These are phyloP conservation scores for Melieria picta DNA, from an alignment of 2,888 invertebrate species.

Conservation along the genomic window DNA sequence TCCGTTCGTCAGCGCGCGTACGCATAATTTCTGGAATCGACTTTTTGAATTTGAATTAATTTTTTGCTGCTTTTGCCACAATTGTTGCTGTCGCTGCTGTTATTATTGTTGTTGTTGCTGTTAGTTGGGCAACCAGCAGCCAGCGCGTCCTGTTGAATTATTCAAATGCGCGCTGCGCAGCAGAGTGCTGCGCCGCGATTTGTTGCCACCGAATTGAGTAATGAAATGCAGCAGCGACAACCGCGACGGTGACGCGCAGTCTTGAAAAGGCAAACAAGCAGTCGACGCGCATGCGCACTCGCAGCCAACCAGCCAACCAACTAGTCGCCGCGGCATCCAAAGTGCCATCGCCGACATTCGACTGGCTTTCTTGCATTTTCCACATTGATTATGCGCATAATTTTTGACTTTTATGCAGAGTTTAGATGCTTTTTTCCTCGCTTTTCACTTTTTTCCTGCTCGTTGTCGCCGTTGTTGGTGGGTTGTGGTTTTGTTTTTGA, in stretches of 20 bases:
- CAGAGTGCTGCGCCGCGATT: conserved; percentile 5
- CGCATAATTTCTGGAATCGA: conserved; percentile 25
- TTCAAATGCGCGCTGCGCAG: conserved; percentile 48
- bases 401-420: conserved; percentile 47
- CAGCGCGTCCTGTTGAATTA: conserved; percentile 51
- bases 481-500: conserved; percentile 32
- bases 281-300: neutral
- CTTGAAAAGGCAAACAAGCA: conserved; percentile 16
- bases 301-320: neutral
- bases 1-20: neutral
- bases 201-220: conserved; percentile 29
- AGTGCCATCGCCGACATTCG: conserved; percentile 3
- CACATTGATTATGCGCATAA: conserved; percentile 63
- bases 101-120: no score
- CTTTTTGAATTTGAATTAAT: conserved; percentile 11
- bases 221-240: conserved; percentile 19
- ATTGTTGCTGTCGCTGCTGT: neutral
- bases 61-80: conserved; percentile 2
- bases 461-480: conserved; percentile 34
- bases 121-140: no score
- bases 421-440: conserved; percentile 32
- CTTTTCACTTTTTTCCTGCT: conserved; percentile 13
- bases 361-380: conserved; percentile 51
- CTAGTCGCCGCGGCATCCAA: neutral
- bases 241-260: neutral